These are phyloP conservation scores for Hyalella azteca DNA, from an alignment of 2,888 invertebrate species.

Conservation along the genomic window DNA sequence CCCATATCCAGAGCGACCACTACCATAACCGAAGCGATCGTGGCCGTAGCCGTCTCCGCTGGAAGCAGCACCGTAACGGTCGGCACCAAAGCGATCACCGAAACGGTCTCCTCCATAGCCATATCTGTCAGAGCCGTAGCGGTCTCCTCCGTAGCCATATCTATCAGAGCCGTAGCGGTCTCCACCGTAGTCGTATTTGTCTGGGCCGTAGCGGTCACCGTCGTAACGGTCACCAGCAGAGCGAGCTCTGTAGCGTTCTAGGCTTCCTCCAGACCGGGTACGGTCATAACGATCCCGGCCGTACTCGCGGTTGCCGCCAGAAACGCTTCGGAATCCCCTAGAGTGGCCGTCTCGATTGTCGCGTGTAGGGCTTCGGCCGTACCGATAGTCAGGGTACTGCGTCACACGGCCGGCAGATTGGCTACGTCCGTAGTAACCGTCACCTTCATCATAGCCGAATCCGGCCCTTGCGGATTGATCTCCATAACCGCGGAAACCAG, in stretches of 20 bases:
- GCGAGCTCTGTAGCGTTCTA: background rate
- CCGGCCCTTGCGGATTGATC: background rate
- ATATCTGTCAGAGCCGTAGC: background rate
- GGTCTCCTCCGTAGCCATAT: background rate
- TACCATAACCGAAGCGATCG: background rate
- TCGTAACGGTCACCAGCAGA: background rate
- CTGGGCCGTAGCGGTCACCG: background rate
- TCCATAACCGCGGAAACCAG: background rate
- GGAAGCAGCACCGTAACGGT: background rate
- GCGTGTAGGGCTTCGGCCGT: constrained; percentile 4
- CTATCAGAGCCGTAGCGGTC: background rate
- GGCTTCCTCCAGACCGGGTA: background rate
- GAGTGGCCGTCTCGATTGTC: background rate
- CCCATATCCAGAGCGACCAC: constrained; percentile 4
- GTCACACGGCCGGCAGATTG: background rate
- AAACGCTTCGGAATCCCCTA: constrained; percentile 6
- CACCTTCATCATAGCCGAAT: background rate
- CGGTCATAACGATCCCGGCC: background rate
- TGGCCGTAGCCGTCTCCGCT: background rate
- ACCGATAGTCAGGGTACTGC: background rate
- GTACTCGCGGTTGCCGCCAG: background rate
- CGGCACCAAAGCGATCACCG: background rate
- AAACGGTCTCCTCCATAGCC: background rate
- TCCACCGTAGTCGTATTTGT: background rate
- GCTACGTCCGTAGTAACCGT: constrained; percentile 21